Evolutionary conservation across 2,113 vertebrate genomes (phyloP), one percentile per base, ranked within the genome.

Genomic region (Melanerpes aurifrons): DNA sequence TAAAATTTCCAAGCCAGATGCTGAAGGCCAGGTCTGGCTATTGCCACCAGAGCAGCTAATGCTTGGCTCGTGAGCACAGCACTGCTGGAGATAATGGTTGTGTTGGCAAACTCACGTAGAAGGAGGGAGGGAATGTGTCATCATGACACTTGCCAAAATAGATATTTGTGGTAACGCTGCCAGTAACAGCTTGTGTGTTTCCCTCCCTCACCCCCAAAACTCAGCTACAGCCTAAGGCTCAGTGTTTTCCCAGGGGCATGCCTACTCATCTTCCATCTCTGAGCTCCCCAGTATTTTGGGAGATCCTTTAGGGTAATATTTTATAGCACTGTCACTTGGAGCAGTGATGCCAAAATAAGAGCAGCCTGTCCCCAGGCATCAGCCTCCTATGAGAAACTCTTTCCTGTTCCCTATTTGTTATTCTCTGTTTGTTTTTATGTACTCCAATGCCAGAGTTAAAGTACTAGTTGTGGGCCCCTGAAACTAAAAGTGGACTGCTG

Each of bases 111-210:
- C 50, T 63, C 50, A 7, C 9, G 4, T 1, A 89, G 81, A 85
- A 53, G 47, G 84, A 85, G 48, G 59, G 63, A 57, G 20, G 45
- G 64, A 80, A 47, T 89, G 68, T 74, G 84, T 82, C 95, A 95
- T 89, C 78, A 71, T 61, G 32, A 43, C 37, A 35, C 18, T 86
- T 67, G 59, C 78, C 82, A 92, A 25, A 94, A 57, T 3, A 91
- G 78, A 40, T 92, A 79, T 7, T 93, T 96, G 92, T 90, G 91
- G 94, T 95, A 87, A 74, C 35, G 15, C 61, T 92, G 64, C 82
- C 89, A 89, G 87, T 86, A 92, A 94, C 5, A 63, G 57, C 81
- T 77, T 47, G 16, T 61, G 24, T 50, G 10, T 91, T 87, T 91
- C 56, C 10, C 43, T 85, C 24, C 29, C 40, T 31, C 14, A 28